These are phyloP conservation scores for Sialis lutaria DNA, from an alignment of 2,888 invertebrate species.

Conservation along the genomic window DNA sequence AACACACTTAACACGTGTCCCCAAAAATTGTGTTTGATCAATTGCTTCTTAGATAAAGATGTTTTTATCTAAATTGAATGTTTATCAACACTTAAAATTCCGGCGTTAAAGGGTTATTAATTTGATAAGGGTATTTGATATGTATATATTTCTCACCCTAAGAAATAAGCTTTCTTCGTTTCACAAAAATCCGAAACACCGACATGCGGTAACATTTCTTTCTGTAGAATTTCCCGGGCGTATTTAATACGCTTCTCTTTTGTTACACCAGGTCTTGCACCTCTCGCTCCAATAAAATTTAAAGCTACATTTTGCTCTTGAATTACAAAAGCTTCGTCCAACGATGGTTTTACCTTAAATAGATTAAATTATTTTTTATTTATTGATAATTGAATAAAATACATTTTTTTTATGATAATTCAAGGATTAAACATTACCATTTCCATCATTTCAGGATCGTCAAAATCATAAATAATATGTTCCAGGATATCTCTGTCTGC, in stretches of 20 bases:
- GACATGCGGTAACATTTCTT: conserved; percentile 99
- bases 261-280: conserved; percentile 94
- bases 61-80: too few relatives aligned
- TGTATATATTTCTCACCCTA: conserved; percentile 37
- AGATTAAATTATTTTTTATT: neutral
- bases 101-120: too few relatives aligned
- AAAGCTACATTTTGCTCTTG: conserved; percentile 98
- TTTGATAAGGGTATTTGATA: neutral
- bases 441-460: conserved; percentile 99
- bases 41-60: too few relatives aligned
- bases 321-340: conserved; percentile 98
- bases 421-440: conserved; percentile 42
- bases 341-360: conserved; percentile 69
- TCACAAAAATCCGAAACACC: conserved; percentile 99
- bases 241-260: conserved; percentile 99
- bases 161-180: conserved; percentile 97
- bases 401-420: neutral
- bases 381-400: neutral
- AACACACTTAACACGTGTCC: too few relatives aligned
- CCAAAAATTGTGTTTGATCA: too few relatives aligned
- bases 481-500: conserved; percentile 98
- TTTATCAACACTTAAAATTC: too few relatives aligned
- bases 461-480: conserved; percentile 99
- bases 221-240: conserved; percentile 96
- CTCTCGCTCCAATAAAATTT: conserved; percentile 96